Evolutionary conservation across 2,797 vertebrate genomes (phyloP), one percentile per base, ranked within the genome.

Genomic region (Pangasius sanitwongsei): DNA sequence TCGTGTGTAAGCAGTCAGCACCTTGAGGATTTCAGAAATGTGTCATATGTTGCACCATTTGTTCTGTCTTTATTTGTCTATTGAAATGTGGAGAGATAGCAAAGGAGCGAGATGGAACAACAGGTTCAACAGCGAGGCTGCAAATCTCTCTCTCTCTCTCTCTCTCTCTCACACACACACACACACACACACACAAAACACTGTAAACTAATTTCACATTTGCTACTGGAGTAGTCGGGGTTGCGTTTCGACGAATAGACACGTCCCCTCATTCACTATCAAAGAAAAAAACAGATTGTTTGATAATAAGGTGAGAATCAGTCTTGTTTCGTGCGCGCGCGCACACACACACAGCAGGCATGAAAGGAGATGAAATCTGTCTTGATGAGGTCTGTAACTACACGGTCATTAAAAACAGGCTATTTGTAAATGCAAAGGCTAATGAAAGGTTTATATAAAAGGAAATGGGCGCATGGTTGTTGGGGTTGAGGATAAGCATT

Each of bases 211-310:
- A 63, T 74, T 74, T 74, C 9, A 3, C 8, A 44, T 48, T 44
- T 74, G 72, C 37, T 48, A 4, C 11, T 74, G 23, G 41, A 74
- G 20, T 41, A 74, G 8, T 74, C 8, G 20, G 37, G 70, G 44
- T 44, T 44, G 70, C 8, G 16, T 41, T 41, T 74, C 20, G 18
- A 25, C 70, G 9, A 11, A 44, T 44, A 44, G 11, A 70, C 83
- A 18, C 25, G 37, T 50, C 93, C 92, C 80, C 86, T 90, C 18
- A 50, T 50, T n/a, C 44, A 50, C 75, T 16, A n/a, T n/a, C 12
- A 78, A 78, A 9, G 2, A 0, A 11, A 50, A 50, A 78, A 50
- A 28, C 75, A 41, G 34, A 18, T 37, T 37, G 70, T 74, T 41
- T 50, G 74, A 15, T 78, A 53, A 78, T 78, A 78, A 78, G 25